Base-by-base conservation (phyloP, 2,888 invertebrate species). In the Hymenopus coronatus region DNA sequence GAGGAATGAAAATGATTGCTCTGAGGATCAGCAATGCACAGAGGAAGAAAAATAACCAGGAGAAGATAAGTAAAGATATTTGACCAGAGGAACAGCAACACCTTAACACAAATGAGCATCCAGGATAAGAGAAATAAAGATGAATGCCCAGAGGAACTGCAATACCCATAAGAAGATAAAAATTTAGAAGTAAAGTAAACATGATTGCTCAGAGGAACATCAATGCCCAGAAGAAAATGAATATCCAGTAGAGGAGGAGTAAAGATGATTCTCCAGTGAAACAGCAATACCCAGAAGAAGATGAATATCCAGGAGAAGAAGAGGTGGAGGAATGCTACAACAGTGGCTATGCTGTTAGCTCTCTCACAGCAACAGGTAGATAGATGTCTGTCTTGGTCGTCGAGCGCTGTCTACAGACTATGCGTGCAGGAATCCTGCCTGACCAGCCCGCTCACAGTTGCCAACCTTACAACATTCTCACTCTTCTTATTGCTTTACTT, bases 361-460 rank as follows among this genome's bases (percentile, higher is more conserved):
- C 54, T 54, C 54, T 54, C 54, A 20, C 54, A 25, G 54, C 6
- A 70, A 70, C 54, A 70, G 54, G 54, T 70, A 70, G 54, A 70
- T 70, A 70, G 54, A 70, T 70, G 54, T 70, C 54, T 70, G 54
- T 70, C 54, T 70, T 70, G 54, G 54, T 25, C 54, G 54, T 25
- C 54, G 15, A 70, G 54, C 54, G 54, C 54, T 70, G 54, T 70
- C 54, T 70, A 70, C 54, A 70, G 54, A 70, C 54, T 70, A 14
- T 87, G 87, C 87, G 87, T 87, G 87, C 82, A 87, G 87, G 87
- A 87, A 87, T 87, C 87, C 40, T 87, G 87, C 87, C 87, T 87
- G 87, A 87, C 87, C 30, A 70, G 87, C 87, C 82, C 87, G 54
- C 54, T 70, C 54, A 70, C 54, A 20, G 54, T 70, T 70, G 54